A percentile compares a stretch with the other conserved stretches of the same genome.
phyloP scores from a whole-genome alignment of 2,888 invertebrate genomes.

The Agrochola lychnidis region DNA sequence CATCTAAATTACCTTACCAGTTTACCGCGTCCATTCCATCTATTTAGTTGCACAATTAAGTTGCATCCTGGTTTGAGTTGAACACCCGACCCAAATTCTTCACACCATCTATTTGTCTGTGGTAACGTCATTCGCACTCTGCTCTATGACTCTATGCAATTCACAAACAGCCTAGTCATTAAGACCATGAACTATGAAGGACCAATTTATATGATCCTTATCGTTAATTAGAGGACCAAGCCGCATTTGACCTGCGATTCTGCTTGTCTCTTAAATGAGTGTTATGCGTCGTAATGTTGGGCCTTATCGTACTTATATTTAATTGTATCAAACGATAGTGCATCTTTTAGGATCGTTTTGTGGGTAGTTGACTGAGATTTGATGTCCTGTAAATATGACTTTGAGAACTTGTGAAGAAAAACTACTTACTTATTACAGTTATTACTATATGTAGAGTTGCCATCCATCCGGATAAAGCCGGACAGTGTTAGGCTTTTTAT shows the following conservation, averaged over 20 bases:
- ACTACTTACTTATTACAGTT: too few relatives aligned
- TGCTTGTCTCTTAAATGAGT: conserved; percentile 34
- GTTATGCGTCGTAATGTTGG: conserved; percentile 46
- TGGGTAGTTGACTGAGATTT: conserved; percentile 11
- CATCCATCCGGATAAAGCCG: too few relatives aligned
- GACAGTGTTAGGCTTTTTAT: too few relatives aligned
- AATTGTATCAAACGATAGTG: conserved; percentile 43
- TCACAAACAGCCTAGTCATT: conserved; percentile 53
- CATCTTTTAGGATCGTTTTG: conserved; percentile 20
- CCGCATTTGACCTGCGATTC: conserved; percentile 52
- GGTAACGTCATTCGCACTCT: conserved; percentile 59
- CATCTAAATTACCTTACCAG: conserved; percentile 56
- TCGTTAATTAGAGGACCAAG: conserved; percentile 47
- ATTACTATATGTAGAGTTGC: too few relatives aligned
- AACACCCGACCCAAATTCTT: conserved; percentile 73
- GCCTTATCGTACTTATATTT: conserved; percentile 10
- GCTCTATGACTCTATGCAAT: conserved; percentile 51
- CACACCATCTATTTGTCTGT: conserved; percentile 63
- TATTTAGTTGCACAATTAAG: conserved; percentile 67
- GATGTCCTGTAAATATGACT: neutral
- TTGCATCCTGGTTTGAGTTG: conserved; percentile 72
- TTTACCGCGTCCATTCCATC: conserved; percentile 48
- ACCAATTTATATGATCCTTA: conserved; percentile 55
- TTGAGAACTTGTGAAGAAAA: neutral
- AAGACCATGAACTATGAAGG: conserved; percentile 59